Conservation (phyloP, 2,113 vertebrate genomes). For the Mustela nigripes region DNA sequence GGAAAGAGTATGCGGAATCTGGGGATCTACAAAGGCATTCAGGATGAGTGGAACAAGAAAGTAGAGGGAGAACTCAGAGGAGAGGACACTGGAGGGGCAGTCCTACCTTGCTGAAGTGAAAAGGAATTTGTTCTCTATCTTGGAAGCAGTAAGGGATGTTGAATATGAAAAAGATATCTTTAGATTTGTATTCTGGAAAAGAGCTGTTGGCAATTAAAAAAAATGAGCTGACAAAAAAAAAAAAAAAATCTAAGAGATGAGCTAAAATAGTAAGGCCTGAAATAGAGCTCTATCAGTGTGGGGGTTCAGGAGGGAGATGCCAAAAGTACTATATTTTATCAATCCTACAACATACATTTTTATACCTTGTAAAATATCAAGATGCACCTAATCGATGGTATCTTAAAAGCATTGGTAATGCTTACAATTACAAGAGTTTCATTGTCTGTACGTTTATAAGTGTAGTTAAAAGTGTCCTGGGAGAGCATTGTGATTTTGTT, state of each 20-base stretch:
- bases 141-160: not conserved
- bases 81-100: not conserved
- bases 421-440: not conserved
- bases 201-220: not conserved
- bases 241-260: not conserved
- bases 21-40: not conserved
- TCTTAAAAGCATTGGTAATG: not conserved
- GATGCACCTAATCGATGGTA: not conserved
- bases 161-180: not conserved
- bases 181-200: not conserved
- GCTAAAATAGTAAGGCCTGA: not conserved
- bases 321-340: not conserved
- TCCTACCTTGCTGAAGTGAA: rapidly evolving
- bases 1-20: rapidly evolving
- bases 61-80: not conserved
- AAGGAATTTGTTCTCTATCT: not conserved
- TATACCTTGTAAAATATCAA: not conserved
- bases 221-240: not conserved
- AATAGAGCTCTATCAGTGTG: not conserved
- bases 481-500: not conserved
- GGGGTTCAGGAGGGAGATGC: not conserved
- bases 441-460: not conserved
- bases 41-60: not conserved
- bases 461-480: not conserved
- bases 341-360: not conserved